phyloP scores from a whole-genome alignment of 2,797 vertebrate species.

The Spheniscus humboldti region DNA sequence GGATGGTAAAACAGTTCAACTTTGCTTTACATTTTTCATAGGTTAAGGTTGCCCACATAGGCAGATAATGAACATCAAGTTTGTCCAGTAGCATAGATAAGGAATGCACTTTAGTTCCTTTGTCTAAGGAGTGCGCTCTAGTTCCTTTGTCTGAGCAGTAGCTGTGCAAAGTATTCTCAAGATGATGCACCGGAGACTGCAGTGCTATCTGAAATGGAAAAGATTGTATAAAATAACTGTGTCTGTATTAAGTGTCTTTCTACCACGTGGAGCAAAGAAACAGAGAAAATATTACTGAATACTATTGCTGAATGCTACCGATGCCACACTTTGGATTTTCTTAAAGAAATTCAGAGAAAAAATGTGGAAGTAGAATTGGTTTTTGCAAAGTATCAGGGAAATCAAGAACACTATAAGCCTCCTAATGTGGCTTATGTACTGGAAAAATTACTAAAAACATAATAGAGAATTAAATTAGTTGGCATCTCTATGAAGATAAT shows the following conservation, averaged over 20 bases:
- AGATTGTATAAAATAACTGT: not conserved
- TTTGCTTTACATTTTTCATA: not conserved
- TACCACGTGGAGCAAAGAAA: not conserved
- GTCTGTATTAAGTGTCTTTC: not conserved
- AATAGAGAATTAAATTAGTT: not conserved
- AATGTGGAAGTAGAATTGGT: not conserved
- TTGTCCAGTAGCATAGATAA: not conserved
- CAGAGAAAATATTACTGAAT: not conserved
- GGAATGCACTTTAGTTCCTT: not conserved
- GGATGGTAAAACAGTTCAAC: not conserved
- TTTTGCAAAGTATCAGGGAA: not conserved
- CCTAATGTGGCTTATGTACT: not conserved
- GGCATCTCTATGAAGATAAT: not conserved
- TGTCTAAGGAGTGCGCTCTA: fast-evolving
- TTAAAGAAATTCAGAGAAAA: not conserved
- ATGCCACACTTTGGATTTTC: not conserved
- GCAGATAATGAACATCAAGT: not conserved
- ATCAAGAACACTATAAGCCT: not conserved
- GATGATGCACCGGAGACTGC: not conserved
- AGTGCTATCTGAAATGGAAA: not conserved
- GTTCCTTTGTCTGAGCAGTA: not conserved
- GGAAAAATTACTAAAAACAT: not conserved
- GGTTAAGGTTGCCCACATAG: not conserved
- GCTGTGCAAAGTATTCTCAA: not conserved
- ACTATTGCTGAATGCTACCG: not conserved